Evolutionary conservation across 2,113 vertebrate species (phyloP).

Genomic region (Gymnorhina tibicen): DNA sequence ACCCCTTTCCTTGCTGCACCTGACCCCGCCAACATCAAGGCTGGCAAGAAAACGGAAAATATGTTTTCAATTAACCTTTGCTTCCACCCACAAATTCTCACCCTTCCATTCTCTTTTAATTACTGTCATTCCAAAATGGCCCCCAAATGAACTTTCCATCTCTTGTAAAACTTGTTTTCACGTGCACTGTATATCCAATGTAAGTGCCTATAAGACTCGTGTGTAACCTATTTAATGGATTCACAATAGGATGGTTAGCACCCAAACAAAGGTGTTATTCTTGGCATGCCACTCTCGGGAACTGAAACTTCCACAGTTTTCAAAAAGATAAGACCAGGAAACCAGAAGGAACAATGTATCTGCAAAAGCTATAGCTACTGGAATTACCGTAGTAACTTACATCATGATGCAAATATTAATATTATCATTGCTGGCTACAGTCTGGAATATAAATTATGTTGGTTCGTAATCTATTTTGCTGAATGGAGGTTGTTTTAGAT

Average conservation of each 20-base stretch:
- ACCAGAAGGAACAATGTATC: conserved; percentile 70
- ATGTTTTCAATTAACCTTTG: conserved; percentile 43
- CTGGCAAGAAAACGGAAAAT: conserved; percentile 54
- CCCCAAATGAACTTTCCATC: conserved; percentile 59
- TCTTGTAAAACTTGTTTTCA: conserved; percentile 22
- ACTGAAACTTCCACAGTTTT: conserved; percentile 65
- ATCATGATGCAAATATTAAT: background rate
- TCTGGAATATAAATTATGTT: background rate
- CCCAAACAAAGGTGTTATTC: conserved; percentile 75
- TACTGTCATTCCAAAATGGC: conserved; percentile 48
- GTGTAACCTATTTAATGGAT: conserved; percentile 56
- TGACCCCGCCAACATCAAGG: conserved; percentile 15
- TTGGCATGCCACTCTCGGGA: conserved; percentile 73
- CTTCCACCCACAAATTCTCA: conserved; percentile 26
- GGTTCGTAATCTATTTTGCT: background rate
- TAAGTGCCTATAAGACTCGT: conserved; percentile 53
- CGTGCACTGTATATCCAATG: background rate
- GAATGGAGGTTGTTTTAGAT: background rate
- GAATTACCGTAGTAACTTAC: background rate
- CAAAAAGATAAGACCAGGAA: conserved; percentile 76
- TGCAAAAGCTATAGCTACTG: conserved; percentile 55
- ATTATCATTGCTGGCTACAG: background rate
- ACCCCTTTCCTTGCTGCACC: conserved; percentile 26
- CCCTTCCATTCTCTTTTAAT: conserved; percentile 48
- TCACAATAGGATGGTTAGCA: conserved; percentile 54